Evolutionary conservation across 1,140 invertebrate species (phyloP), one percentile per base, ranked within the genome.

Genomic region (Cydia amplana): DNA sequence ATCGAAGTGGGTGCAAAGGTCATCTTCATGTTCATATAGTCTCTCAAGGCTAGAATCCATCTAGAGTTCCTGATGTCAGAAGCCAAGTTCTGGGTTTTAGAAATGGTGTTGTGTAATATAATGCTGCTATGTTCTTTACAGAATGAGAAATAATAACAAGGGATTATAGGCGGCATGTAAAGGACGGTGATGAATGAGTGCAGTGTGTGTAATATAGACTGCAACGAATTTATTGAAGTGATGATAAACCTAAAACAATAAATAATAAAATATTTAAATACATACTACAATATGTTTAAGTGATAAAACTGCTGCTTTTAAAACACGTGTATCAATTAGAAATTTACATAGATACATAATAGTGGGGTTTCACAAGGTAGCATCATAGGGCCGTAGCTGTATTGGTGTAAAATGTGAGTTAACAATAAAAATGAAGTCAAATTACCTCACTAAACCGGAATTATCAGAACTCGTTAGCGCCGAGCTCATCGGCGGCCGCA

Each of bases 181-280:
- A 89, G 75, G 28, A 86, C 28, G 49, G 81, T 81, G 64, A 90
- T 80, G 23, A 81, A 86, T 75, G 88, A 83, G 51, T 87, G 84
- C 73, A 90, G 74, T 74, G 82, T 78, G 74, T 76, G 78, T 75
- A 89, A 82, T 67, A 89, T 74, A 64, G 83, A 85, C 77, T 90
- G 89, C 78, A 89, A 79, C 83, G 85, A 82, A 76, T 85, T 75
- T 84, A 91, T 82, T 79, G 89, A 86, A 74, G 86, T 83, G 87
- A 78, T 81, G 89, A 90, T 86, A 81, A 91, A 93, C 91, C 91
- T 93, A 93, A 90, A 93, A 93, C 91, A 92, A 92, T 83, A 91
- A 84, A 88, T 84, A 87, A 80, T 79, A 82, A 80, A 83, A 79
- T 75, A 79, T 78, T 79, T 77, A 73, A n/a, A 73, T 23, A 74